Percentiles rank a stretch among this genome's conserved stretches.
These are phyloP conservation scores for Amphimallon solstitiale DNA, from an alignment of 2,888 invertebrate species.

Conservation along the genomic window DNA sequence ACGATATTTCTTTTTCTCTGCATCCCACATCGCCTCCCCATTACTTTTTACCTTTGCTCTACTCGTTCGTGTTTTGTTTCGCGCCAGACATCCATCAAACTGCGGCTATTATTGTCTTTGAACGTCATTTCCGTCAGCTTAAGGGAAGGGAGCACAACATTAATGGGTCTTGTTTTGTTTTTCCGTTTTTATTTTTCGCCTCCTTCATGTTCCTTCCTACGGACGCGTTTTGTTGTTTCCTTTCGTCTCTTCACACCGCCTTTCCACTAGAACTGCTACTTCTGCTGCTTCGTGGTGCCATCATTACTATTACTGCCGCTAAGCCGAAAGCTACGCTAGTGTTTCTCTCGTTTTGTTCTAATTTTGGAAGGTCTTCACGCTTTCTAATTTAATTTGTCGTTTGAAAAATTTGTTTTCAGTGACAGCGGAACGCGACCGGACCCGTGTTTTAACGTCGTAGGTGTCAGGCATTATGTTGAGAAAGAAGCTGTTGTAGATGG, in stretches of 20 bases:
- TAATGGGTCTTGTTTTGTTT: constrained; percentile 30
- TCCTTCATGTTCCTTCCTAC: constrained; percentile 14
- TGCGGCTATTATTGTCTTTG: constrained; percentile 45
- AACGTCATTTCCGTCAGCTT: constrained; percentile 45
- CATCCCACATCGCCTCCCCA: constrained; percentile 23
- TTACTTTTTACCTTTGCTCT: constrained; percentile 23
- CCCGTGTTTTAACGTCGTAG: not conserved
- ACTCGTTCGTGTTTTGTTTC: constrained; percentile 29
- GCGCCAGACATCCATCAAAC: constrained; percentile 44
- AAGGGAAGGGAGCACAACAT: constrained; percentile 28
- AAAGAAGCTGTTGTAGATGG: too few species aligned
- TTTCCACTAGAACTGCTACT: not conserved
- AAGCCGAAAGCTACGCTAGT: not conserved
- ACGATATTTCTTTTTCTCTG: constrained; percentile 25
- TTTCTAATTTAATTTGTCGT: constrained; percentile 32
- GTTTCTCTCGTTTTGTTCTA: constrained; percentile 1
- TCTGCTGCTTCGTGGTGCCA: not conserved
- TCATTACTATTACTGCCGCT: not conserved
- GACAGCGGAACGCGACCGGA: constrained; percentile 1
- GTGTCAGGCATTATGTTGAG: not conserved
- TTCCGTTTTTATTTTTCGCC: constrained; percentile 26
- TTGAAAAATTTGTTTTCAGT: constrained; percentile 25
- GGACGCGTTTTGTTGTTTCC: constrained; percentile 8
- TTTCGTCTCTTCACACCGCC: not conserved
- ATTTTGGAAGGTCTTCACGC: constrained; percentile 19